Evolutionary conservation across 2,888 invertebrate species (phyloP).

Genomic region (Amblyjoppa proteus): DNA sequence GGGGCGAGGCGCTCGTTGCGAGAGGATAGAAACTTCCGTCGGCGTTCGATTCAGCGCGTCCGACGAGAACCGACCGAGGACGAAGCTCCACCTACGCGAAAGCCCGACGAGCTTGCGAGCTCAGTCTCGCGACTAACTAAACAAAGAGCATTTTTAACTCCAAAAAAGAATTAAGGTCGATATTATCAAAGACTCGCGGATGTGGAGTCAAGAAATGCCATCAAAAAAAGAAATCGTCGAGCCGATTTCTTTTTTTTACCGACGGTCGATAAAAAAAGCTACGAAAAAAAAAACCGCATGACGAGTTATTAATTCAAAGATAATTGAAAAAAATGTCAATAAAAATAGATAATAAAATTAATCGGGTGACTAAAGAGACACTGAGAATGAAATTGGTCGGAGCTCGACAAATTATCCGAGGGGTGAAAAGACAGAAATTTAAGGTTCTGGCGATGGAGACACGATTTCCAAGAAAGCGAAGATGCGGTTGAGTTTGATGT

Average conservation of each 20-base stretch:
- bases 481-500: constrained; percentile 17
- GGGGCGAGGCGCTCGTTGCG: constrained; percentile 80
- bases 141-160: not conserved
- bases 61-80: constrained; percentile 62
- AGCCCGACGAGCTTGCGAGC: constrained; percentile 33
- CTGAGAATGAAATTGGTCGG: not conserved
- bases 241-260: not conserved
- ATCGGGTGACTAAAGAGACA: not conserved
- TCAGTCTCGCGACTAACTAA: constrained; percentile 25
- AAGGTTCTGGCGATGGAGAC: not conserved
- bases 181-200: not conserved
- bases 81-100: constrained; percentile 70
- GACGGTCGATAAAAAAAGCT: not conserved
- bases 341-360: not conserved
- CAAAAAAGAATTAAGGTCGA: not conserved
- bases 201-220: not conserved
- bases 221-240: not conserved
- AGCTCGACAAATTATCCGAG: not conserved
- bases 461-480: constrained; percentile 1
- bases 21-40: constrained; percentile 61
- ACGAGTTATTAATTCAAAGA: not conserved
- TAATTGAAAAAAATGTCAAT: not conserved
- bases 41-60: constrained; percentile 53
- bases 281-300: not conserved
- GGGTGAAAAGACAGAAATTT: not conserved